Conservation (phyloP, 2,797 vertebrate genomes). For the Gallinago solitaria region DNA sequence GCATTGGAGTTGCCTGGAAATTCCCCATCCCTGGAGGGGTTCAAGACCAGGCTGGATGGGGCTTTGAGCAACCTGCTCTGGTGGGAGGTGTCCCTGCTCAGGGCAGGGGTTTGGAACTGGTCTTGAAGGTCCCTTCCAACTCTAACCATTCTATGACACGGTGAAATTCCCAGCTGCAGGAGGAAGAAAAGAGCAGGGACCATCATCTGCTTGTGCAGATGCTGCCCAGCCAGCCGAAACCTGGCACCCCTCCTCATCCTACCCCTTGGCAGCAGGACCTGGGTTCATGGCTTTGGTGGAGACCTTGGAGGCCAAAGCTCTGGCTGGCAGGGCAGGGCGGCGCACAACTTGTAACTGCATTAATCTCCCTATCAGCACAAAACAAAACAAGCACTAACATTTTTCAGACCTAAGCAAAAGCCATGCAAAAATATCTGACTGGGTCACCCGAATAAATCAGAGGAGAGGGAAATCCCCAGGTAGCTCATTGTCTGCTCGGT, state of each 20-base stretch:
- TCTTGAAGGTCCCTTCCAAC: too few species aligned
- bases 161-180: neutral
- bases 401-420: neutral
- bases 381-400: rapidly evolving
- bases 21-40: too few species aligned
- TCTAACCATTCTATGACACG: too few species aligned
- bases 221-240: rapidly evolving
- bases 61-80: too few species aligned
- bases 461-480: neutral
- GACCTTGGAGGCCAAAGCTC: neutral
- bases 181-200: neutral
- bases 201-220: neutral
- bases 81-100: too few species aligned
- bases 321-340: neutral
- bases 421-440: neutral
- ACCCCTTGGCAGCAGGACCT: rapidly evolving
- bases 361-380: neutral
- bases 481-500: rapidly evolving
- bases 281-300: neutral
- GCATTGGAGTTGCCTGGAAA: neutral
- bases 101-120: too few species aligned
- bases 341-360: neutral
- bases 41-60: too few species aligned
- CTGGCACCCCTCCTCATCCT: rapidly evolving
- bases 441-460: neutral